These are phyloP conservation scores for Coptodon bakossiorum DNA, from an alignment of 2,113 vertebrate species.

Conservation along the genomic window DNA sequence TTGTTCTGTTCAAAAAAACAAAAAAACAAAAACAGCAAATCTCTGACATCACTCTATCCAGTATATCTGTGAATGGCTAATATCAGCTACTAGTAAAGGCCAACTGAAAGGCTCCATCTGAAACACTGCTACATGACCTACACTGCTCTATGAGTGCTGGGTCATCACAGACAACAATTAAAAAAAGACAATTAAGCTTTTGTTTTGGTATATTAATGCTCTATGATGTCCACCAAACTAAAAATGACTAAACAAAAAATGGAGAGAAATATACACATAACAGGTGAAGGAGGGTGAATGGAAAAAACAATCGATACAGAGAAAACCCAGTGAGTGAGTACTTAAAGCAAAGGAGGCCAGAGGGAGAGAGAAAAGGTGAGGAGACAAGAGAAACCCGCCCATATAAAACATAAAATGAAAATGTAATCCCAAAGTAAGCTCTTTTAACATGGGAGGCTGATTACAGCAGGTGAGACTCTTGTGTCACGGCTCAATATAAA, in stretches of 20 bases:
- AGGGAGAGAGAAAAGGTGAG: not conserved
- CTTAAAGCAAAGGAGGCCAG: not conserved
- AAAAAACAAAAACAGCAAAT: not conserved
- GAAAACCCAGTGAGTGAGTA: not conserved
- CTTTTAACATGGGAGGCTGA: not conserved
- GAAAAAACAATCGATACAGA: not conserved
- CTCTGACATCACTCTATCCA: not conserved
- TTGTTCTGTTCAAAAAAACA: not conserved
- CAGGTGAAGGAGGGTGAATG: not conserved
- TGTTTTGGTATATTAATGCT: not conserved
- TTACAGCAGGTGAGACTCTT: not conserved
- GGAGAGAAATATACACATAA: not conserved
- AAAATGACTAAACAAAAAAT: not conserved
- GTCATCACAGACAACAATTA: not conserved
- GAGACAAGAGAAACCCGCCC: not conserved
- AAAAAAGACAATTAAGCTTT: not conserved
- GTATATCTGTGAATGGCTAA: not conserved
- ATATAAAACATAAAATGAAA: not conserved
- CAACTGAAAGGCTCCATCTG: not conserved
- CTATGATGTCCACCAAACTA: not conserved
- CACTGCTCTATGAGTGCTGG: not conserved
- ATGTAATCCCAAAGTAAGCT: not conserved
- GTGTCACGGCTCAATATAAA: not conserved
- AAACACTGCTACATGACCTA: not conserved
- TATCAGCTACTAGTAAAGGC: not conserved